Evolutionary conservation across 2,888 invertebrate species (phyloP), one percentile per base, ranked within the genome.

Genomic region (Oscheius myriophilus): DNA sequence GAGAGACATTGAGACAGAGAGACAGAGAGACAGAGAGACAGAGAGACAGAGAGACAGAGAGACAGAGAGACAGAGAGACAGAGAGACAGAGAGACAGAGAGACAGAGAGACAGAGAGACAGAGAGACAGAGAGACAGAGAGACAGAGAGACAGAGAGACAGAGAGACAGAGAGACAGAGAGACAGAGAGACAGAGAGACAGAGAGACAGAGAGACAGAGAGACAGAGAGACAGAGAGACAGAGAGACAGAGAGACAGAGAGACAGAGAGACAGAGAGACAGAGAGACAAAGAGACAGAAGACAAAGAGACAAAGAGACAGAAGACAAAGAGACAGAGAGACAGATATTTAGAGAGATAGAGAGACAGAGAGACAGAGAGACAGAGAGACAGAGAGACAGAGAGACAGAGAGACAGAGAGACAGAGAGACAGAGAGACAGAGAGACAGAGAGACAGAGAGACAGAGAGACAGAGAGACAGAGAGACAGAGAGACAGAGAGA

Each of bases 151-250:
- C 21, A 55, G 55, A 33, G 39, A 55, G 55, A 33, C 7, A 53
- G 55, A 18, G 55, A 33, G 39, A 55, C 14, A 53, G 26, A 53
- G 53, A 53, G 53, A 23, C 3, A 23, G 53, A 53, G 18, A 53
- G 25, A 53, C 7, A 53, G 25, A 23, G 21, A 53, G n/a, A n/a
- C n/a, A n/a, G n/a, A n/a, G n/a, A n/a, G n/a, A n/a, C n/a, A n/a
- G n/a, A n/a, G n/a, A n/a, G 33, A 6, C 4, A 9, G 33, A 9
- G 33, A 33, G 33, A 33, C 9, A 33, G 9, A 6, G 3, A 33
- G 33, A 33, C 33, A 6, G 9, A 33, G 9, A 9, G 33, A n/a
- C n/a, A n/a, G 33, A 33, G 33, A 33, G 33, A 33, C 4, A 33
- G 33, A 33, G 33, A 33, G 33, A 9, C 4, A 33, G 33, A 33